A percentile compares a stretch with the other conserved stretches of the same genome.
Conservation (phyloP, 2,113 vertebrate genomes). For the Alouatta palliata region DNA sequence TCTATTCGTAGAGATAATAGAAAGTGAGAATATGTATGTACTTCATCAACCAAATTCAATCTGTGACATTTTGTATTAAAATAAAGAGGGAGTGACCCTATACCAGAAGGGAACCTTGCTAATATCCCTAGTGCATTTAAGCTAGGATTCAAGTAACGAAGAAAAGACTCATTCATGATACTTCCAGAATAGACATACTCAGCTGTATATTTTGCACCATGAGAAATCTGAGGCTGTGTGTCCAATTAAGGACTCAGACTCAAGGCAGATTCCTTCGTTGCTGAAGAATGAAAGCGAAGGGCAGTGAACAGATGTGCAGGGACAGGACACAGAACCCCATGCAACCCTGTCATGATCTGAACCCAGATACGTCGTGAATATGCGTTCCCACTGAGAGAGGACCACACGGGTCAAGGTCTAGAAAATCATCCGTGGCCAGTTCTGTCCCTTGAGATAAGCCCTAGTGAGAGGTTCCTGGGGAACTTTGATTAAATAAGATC, state of each 20-base stretch:
- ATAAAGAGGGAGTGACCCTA: neutral
- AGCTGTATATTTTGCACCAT: neutral
- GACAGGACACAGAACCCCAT: neutral
- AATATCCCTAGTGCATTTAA: neutral
- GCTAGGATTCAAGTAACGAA: neutral
- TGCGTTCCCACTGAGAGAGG: neutral
- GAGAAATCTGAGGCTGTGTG: neutral
- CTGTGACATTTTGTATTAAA: constrained; percentile 59
- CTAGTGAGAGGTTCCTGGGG: constrained; percentile 40
- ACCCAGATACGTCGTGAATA: neutral
- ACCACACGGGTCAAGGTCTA: neutral
- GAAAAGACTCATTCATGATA: neutral
- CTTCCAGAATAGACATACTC: neutral
- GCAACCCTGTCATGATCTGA: neutral
- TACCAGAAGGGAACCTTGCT: neutral
- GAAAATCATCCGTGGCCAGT: neutral
- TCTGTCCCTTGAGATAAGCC: neutral
- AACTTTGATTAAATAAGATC: constrained; percentile 55
- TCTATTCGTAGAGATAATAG: constrained; percentile 52
- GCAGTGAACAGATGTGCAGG: neutral
- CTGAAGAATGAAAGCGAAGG: neutral
- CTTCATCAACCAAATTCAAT: constrained; percentile 44
- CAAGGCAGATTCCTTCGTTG: neutral
- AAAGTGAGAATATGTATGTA: constrained; percentile 30
- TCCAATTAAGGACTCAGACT: neutral